Evolutionary conservation across 2,888 invertebrate species (phyloP).

Genomic region (Subacronicta megacephala): DNA sequence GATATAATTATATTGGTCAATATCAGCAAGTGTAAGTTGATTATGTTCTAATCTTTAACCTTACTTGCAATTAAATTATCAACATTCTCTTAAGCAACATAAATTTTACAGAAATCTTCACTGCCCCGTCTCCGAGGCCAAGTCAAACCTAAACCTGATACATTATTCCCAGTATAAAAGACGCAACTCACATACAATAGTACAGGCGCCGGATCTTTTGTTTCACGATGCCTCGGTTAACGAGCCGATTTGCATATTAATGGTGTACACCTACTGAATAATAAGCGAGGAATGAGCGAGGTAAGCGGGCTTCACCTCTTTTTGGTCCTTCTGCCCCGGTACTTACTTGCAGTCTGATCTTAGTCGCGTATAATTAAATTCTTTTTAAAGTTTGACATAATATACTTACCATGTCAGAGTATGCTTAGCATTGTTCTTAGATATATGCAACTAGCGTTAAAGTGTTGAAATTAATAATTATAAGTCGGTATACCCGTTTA

Average conservation of each 20-base stretch:
- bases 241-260: conserved; percentile 55
- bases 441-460: no score
- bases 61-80: no score
- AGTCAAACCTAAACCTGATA: conserved; percentile 25
- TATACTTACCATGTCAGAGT: no score
- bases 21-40: no score
- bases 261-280: conserved; percentile 48
- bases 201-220: conserved; percentile 42
- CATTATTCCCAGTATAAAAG: conserved; percentile 39
- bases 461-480: no score
- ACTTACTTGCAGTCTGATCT: conserved; percentile 25
- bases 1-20: no score
- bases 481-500: no score
- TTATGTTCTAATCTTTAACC: no score
- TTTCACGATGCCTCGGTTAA: conserved; percentile 41
- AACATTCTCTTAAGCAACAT: no score
- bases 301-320: conserved; percentile 30
- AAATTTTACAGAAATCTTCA: conserved; percentile 2
- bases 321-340: conserved; percentile 32
- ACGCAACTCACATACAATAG: conserved; percentile 32
- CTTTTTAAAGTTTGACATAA: no score
- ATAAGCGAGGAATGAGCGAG: conserved; percentile 45
- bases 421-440: no score
- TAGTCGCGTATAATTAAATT: background rate
- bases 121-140: conserved; percentile 1